Percentiles rank a stretch among this genome's conserved stretches.
Conservation (phyloP, 2,888 invertebrate genomes). For the Leptinotarsa haldemani region DNA sequence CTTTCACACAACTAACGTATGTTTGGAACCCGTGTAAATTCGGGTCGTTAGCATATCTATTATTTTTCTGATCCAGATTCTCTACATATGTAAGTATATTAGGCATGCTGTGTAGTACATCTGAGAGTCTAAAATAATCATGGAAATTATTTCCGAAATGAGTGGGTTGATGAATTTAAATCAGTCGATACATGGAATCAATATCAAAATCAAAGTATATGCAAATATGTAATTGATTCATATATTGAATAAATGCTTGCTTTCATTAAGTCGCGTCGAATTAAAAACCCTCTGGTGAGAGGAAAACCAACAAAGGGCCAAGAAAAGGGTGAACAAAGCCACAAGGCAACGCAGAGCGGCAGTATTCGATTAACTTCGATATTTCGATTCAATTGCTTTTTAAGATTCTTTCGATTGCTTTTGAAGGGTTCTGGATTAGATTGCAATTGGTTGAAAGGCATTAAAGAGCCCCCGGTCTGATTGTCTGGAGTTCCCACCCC, state of each 20-base stretch:
- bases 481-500: conserved; percentile 38
- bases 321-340: conserved; percentile 6
- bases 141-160: too few species aligned
- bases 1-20: too few species aligned
- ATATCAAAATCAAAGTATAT: background rate
- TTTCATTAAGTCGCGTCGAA: background rate
- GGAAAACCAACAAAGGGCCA: conserved; percentile 22
- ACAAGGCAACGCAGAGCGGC: conserved; percentile 34
- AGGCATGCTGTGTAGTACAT: too few species aligned
- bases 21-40: too few species aligned
- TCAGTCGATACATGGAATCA: too few species aligned
- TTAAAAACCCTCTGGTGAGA: background rate
- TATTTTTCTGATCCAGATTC: too few species aligned
- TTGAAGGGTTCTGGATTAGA: conserved; percentile 66
- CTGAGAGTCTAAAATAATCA: too few species aligned
- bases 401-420: conserved; percentile 66
- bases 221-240: background rate
- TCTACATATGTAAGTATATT: too few species aligned
- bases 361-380: conserved; percentile 65
- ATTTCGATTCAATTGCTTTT: conserved; percentile 66
- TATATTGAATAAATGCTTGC: background rate
- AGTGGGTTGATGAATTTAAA: too few species aligned
- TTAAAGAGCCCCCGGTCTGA: conserved; percentile 59
- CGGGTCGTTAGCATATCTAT: too few species aligned
- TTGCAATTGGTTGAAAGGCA: conserved; percentile 66